Evolutionary conservation across 1,140 invertebrate genomes (phyloP).

Genomic region (Branchinecta lindahli): DNA sequence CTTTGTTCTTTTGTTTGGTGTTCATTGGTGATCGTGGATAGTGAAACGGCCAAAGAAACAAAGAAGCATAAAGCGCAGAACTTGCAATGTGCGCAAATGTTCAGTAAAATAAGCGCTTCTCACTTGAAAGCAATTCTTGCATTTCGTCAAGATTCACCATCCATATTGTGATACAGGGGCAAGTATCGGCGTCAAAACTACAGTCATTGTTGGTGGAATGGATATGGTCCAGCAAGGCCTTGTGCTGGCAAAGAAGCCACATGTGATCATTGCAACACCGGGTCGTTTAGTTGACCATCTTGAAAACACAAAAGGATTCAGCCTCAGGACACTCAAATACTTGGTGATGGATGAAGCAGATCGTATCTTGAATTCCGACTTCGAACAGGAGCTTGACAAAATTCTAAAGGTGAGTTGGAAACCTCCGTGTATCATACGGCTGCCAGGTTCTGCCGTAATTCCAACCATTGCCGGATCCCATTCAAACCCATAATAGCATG

Average conservation of each 20-base stretch:
- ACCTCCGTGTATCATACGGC: background rate
- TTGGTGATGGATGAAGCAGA: constrained; percentile 95
- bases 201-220: constrained; percentile 92
- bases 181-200: constrained; percentile 80
- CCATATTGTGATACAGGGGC: constrained; percentile 35
- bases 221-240: constrained; percentile 90
- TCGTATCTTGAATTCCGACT: constrained; percentile 88
- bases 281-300: constrained; percentile 77
- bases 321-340: constrained; percentile 69
- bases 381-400: constrained; percentile 89
- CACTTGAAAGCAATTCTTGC: no score
- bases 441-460: no score
- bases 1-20: no score
- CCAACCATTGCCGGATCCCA: no score
- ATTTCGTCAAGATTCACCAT: no score
- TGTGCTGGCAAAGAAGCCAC: constrained; percentile 81
- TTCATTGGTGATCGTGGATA: no score
- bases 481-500: no score
- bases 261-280: constrained; percentile 84
- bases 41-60: no score
- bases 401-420: constrained; percentile 56
- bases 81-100: no score
- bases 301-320: constrained; percentile 88
- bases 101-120: no score
- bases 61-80: no score